Percentiles rank a stretch among this genome's conserved stretches.
phyloP scores from a whole-genome alignment of 2,888 invertebrate species.

The Stenchaetothrips biformis region DNA sequence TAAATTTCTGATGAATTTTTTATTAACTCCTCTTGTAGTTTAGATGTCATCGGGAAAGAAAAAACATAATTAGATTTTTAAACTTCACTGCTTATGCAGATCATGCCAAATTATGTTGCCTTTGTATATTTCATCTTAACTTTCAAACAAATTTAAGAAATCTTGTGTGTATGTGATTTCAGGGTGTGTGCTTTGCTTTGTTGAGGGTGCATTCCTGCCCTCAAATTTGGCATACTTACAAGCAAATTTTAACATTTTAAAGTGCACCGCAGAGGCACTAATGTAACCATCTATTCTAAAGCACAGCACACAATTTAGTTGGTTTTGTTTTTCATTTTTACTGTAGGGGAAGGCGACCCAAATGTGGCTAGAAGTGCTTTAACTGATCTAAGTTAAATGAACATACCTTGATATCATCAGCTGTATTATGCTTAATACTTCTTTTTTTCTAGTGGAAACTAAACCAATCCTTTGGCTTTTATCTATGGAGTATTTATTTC shows the following conservation, averaged over 20 bases:
- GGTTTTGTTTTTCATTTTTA: slow-evolving; percentile 29
- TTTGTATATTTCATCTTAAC: not conserved
- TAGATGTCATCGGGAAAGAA: no score
- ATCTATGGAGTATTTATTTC: no score
- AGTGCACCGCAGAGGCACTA: not conserved
- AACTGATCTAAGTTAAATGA: no score
- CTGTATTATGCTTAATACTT: not conserved
- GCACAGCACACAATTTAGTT: slow-evolving; percentile 28
- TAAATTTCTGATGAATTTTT: not conserved
- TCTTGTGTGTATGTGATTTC: not conserved
- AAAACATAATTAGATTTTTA: no score
- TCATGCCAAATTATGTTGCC: not conserved
- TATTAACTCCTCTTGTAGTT: no score
- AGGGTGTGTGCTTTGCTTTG: slow-evolving; percentile 15
- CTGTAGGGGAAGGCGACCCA: not conserved
- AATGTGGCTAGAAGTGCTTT: no score
- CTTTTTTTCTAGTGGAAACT: no score
- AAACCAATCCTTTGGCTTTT: no score
- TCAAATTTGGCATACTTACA: not conserved
- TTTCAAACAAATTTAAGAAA: not conserved
- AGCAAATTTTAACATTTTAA: not conserved
- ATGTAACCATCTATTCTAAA: not conserved
- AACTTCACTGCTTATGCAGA: not conserved
- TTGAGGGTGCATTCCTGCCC: not conserved
- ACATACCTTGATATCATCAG: not conserved